Evolutionary conservation across 2,113 vertebrate genomes (phyloP), one percentile per base, ranked within the genome.

Genomic region (Donacobius atricapilla): DNA sequence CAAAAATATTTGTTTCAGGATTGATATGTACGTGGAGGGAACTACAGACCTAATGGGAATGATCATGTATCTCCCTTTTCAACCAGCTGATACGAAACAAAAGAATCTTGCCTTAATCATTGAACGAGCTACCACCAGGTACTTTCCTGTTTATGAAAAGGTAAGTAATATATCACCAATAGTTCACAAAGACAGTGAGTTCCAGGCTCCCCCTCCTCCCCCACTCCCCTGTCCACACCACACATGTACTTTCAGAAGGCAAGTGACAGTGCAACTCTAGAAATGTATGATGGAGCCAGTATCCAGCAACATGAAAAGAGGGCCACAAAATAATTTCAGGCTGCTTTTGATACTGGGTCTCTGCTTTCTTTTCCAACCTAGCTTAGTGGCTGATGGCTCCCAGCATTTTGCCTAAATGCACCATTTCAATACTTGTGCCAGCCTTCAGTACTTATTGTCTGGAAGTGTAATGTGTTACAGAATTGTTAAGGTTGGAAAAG

Each of bases 1-100:
- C 27, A 76, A 91, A 92, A 87, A 40, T 42, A 14, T 53, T 87
- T 94, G 27, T 83, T 94, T 60, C 87, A 99, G 99, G 97, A 98
- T 99, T 96, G 98, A 99, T 97, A 99, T 98, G 98, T 99, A 99
- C 3, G 94, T 98, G 28, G 99, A 99, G 70, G 98, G 98, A 63
- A 71, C 97, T 39, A 96, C 95, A 10, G 99, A 99, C 73, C 92
- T 98, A 23, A 98, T 98, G 98, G 98, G 98, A 28, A 95, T 98
- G 97, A 97, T 99, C 1, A 98, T 98, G 94, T 7, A n/a, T 1
- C 83, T 97, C 44, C 87, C 95, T 51, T 98, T 99, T 84, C 68
- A 78, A 27, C 6, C 94, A 30, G 75, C 96, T 30, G 98, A 97
- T 9, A 57, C 97, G 30, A 82, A 83, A 61, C 94, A 97, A 75